Evolutionary conservation across 2,113 vertebrate species (phyloP).

Genomic region (Cochlearius cochlearius): DNA sequence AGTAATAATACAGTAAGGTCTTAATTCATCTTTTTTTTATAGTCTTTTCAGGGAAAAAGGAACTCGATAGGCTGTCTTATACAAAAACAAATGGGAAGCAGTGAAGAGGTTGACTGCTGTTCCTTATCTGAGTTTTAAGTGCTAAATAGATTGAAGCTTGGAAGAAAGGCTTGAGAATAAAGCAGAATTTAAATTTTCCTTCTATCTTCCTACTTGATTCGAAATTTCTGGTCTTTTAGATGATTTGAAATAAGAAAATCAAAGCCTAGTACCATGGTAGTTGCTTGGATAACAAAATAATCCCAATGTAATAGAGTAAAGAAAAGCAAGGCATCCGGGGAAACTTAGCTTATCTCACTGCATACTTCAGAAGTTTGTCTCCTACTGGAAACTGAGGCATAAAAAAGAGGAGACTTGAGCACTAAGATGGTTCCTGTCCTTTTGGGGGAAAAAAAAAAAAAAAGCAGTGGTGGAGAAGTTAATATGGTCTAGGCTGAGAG

Average conservation of each 20-base stretch:
- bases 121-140: conserved; percentile 13
- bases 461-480: not conserved
- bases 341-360: not conserved
- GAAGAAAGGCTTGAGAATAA: not conserved
- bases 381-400: not conserved
- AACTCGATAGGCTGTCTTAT: not conserved
- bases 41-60: not conserved
- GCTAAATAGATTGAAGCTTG: not conserved
- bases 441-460: not conserved
- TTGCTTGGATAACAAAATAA: not conserved
- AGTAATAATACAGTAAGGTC: not conserved
- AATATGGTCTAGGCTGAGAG: not conserved
- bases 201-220: not conserved
- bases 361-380: not conserved
- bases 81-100: not conserved
- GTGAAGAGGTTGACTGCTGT: not conserved
- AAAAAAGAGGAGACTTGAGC: not conserved
- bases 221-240: not conserved
- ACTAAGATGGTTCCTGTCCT: not conserved
- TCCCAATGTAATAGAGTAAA: not conserved
- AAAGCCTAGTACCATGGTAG: not conserved
- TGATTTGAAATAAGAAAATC: not conserved
- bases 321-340: not conserved
- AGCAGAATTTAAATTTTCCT: not conserved
- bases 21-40: not conserved